Percentiles rank a stretch among this genome's conserved stretches.
Conservation (phyloP, 2,888 invertebrate species). For the Coenonympha arcania region DNA sequence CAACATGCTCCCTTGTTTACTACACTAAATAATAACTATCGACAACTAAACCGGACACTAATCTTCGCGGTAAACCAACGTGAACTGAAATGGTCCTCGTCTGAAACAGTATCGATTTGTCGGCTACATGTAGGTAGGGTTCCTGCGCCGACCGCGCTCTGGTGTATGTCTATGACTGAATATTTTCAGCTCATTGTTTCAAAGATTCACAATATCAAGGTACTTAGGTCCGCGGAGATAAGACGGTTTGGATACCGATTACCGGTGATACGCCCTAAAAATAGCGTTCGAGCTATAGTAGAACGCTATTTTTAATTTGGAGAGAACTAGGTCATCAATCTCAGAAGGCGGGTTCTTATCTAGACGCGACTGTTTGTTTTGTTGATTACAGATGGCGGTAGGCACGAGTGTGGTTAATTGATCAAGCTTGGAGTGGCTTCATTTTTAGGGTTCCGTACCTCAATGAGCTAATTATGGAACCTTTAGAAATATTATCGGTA, state of each 20-base stretch:
- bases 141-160: conserved; percentile 51
- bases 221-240: conserved; percentile 42
- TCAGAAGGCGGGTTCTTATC: conserved; percentile 38
- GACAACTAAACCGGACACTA: conserved; percentile 56
- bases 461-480: too few relatives aligned
- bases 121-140: conserved; percentile 37
- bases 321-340: conserved; percentile 66
- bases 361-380: conserved; percentile 23
- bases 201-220: conserved; percentile 27
- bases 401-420: not conserved
- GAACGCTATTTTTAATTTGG: conserved; percentile 67
- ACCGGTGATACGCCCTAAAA: conserved; percentile 65
- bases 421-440: not conserved
- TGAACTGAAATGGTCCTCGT: too few relatives aligned
- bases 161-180: conserved; percentile 27
- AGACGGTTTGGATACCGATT: conserved; percentile 54
- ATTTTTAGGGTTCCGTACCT: not conserved
- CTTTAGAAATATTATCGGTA: too few relatives aligned
- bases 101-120: conserved; percentile 42
- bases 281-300: conserved; percentile 72
- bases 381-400: conserved; percentile 36
- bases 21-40: conserved; percentile 60
- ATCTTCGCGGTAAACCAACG: conserved; percentile 49
- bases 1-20: conserved; percentile 71
- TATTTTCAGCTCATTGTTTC: conserved; percentile 17